Percentiles rank a stretch among this genome's conserved stretches.
phyloP scores from a whole-genome alignment of 2,888 invertebrate species.

The Leptinotarsa haldemani region DNA sequence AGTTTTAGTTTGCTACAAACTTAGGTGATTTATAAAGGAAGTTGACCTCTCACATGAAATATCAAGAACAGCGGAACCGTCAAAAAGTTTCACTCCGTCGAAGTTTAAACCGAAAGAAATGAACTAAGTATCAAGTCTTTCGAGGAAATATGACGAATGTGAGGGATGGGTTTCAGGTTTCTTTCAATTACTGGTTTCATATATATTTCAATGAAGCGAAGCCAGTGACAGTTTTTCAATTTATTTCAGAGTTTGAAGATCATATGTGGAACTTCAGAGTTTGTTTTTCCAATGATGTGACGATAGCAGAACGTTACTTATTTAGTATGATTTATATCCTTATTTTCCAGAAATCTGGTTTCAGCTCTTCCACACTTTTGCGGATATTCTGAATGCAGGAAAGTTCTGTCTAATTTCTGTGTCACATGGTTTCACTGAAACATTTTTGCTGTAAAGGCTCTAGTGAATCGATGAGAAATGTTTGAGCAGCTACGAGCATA shows the following conservation, averaged over 20 bases:
- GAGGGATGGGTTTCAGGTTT: background rate
- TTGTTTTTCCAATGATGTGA: background rate
- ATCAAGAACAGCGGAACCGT: conserved; percentile 28
- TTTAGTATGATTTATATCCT: too few relatives aligned
- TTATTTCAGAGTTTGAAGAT: background rate
- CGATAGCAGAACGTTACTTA: background rate
- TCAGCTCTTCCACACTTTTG: too few relatives aligned
- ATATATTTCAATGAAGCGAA: background rate
- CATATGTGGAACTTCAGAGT: background rate
- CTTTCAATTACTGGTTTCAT: conserved; percentile 5
- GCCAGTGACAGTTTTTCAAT: background rate
- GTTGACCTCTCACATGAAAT: conserved; percentile 37
- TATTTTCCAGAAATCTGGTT: too few relatives aligned
- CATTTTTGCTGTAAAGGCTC: too few relatives aligned
- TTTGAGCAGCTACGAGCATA: too few relatives aligned
- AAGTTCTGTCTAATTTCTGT: too few relatives aligned
- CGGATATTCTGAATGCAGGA: too few relatives aligned
- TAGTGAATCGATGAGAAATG: too few relatives aligned
- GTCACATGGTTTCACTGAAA: too few relatives aligned
- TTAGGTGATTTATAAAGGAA: conserved; percentile 34
- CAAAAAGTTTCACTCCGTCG: conserved; percentile 31
- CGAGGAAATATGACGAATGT: conserved; percentile 14
- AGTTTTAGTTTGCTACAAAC: conserved; percentile 16
- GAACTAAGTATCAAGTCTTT: conserved; percentile 19
- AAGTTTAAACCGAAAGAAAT: conserved; percentile 36